These are phyloP conservation scores for Typhlichthys eigenmanni DNA, from an alignment of 2,797 vertebrate genomes.

Conservation along the genomic window DNA sequence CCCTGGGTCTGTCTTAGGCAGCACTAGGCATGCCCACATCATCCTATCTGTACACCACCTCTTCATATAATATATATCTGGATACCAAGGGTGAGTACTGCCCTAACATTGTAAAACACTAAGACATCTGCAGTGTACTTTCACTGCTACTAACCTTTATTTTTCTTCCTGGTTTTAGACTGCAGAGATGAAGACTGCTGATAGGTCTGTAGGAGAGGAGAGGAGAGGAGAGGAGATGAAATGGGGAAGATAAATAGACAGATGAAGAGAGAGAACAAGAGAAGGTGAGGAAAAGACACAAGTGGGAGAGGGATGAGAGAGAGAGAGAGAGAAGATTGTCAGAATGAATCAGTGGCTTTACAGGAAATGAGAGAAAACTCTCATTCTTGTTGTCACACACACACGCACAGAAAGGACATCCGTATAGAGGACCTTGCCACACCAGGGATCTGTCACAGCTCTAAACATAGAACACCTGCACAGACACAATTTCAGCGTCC, in stretches of 20 bases:
- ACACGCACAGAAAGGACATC: conserved; percentile 18
- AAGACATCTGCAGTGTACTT: not conserved
- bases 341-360: conserved; percentile 66
- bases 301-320: conserved; percentile 9
- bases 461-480: conserved; percentile 61
- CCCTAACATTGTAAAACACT: too few species aligned
- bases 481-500: conserved; percentile 1
- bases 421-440: conserved; percentile 33
- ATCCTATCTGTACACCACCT: too few species aligned
- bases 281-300: conserved; percentile 4
- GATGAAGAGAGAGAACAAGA: conserved; percentile 18
- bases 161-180: conserved; percentile 96
- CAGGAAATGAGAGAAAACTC: conserved; percentile 57
- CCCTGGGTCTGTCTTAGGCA: too few species aligned
- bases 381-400: conserved; percentile 43
- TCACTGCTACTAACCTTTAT: conserved; percentile 83
- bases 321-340: conserved; percentile 36
- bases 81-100: too few species aligned
- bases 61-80: too few species aligned
- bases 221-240: not conserved
- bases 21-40: too few species aligned
- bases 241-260: conserved; percentile 7
- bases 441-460: conserved; percentile 50
- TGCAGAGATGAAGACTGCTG: conserved; percentile 89
- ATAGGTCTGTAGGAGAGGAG: conserved; percentile 80